phyloP scores from a whole-genome alignment of 2,888 invertebrate genomes.

The Empis livida region DNA sequence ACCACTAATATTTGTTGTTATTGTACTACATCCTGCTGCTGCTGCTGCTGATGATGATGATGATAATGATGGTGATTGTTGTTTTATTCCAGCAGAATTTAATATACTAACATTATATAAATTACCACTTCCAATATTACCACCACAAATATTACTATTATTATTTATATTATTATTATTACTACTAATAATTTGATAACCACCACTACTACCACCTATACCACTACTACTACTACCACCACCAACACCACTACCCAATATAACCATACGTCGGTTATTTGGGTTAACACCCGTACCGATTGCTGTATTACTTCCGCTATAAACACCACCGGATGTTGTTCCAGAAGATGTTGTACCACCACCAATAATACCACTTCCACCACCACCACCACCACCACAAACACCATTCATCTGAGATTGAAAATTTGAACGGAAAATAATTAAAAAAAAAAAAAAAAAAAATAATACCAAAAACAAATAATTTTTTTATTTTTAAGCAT shows the following conservation, averaged over 20 bases:
- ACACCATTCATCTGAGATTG: constrained; percentile 1
- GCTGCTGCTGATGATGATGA: too few species aligned
- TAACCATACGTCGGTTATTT: constrained; percentile 14
- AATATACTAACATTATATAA: too few species aligned
- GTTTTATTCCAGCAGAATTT: too few species aligned
- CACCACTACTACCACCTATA: constrained; percentile 7
- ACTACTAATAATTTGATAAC: neutral
- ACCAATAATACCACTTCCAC: constrained; percentile 9
- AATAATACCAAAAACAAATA: too few species aligned
- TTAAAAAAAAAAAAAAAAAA: neutral
- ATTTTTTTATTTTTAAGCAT: neutral
- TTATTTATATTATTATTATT: too few species aligned
- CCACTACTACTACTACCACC: constrained; percentile 12
- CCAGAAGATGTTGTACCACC: constrained; percentile 15
- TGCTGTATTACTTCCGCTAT: constrained; percentile 21
- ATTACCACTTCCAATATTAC: constrained; percentile 15
- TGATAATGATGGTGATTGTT: too few species aligned
- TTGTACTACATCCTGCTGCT: too few species aligned
- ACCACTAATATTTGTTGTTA: neutral
- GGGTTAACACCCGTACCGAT: constrained; percentile 19
- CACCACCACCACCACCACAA: neutral
- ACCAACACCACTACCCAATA: constrained; percentile 13
- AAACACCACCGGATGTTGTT: constrained; percentile 16
- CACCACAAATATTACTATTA: constrained; percentile 18
- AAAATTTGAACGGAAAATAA: neutral